Base-by-base conservation (phyloP, 2,797 vertebrate genomes). In the Dendrocincla fuliginosa region DNA sequence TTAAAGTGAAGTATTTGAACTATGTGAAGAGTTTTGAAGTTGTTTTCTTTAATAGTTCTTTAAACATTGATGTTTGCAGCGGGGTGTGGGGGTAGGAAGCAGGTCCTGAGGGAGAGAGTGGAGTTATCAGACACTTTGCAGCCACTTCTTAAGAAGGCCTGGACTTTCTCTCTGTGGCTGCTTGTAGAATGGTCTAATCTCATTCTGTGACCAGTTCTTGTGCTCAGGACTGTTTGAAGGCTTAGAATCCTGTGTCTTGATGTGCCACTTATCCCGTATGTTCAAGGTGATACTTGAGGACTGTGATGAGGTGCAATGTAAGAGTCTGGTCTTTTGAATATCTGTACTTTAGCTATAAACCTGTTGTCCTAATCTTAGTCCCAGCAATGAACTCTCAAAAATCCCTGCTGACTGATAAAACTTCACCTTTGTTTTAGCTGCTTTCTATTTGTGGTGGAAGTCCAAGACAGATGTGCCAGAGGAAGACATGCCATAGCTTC, bases 1-100 rank as follows among this genome's bases (percentile, higher is more conserved):
- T 95, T 94, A 42, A 61, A 84, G 93, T 86, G 89, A 96, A 97
- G 92, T 94, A 97, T 97, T 96, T 96, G 93, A 95, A 88, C 89
- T 93, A 96, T 95, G 95, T 92, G 95, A 93, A 91, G 84, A 71
- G 92, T 95, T 94, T 71, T 89, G 53, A 91, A 89, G 83, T 76
- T 91, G 70, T 94, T 95, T 95, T 93, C 70, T 90, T 94, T 95
- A 95, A 74, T 82, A 92, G 85, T 63, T 87, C 60, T 95, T 96
- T 80, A 93, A 87, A 87, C 87, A 84, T 7, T 59, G 63, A 53
- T 50, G 46, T 85, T 90, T 91, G 78, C 79, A 65, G 70, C n/a
- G 46, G 81, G 30, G 20, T 83, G 63, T 79, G 77, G 92, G 83
- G 86, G 39, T 91, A 93, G 92, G 68, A 92, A 77, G 39, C 46